Conservation (phyloP, 2,797 vertebrate genomes). For the Craterocephalus amniculus region DNA sequence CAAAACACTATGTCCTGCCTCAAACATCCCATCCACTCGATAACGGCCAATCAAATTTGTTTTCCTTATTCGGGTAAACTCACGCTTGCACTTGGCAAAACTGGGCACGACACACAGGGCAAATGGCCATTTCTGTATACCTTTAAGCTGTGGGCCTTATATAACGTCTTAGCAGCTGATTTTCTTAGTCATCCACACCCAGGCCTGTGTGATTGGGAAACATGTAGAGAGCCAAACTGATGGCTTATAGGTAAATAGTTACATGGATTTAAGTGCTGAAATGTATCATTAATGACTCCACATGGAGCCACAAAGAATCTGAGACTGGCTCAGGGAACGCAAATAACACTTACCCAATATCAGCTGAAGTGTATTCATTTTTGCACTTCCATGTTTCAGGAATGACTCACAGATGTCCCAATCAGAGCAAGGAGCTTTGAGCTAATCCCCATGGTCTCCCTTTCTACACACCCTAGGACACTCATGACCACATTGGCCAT, state of each 20-base stretch:
- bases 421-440: constrained; percentile 23
- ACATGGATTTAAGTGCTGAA: constrained; percentile 13
- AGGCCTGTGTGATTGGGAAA: constrained; percentile 12
- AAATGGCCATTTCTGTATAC: no score
- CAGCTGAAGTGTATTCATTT: constrained; percentile 23
- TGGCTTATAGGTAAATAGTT: constrained; percentile 23
- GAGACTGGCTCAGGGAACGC: constrained; percentile 39
- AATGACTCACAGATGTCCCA: constrained; percentile 60
- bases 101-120: no score
- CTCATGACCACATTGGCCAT: constrained; percentile 43
- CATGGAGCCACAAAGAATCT: constrained; percentile 30
- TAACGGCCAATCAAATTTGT: no score
- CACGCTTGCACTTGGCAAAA: no score
- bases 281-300: constrained; percentile 25
- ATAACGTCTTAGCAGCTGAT: constrained; percentile 9
- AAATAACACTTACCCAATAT: constrained; percentile 54
- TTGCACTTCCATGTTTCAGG: constrained; percentile 28
- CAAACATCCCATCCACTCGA: no score
- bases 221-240: not conserved
- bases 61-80: no score
- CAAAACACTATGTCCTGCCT: no score
- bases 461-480: constrained; percentile 66
- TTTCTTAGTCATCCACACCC: constrained; percentile 3
- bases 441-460: constrained; percentile 49
- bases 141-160: no score